These are phyloP conservation scores for Morelia viridis DNA, from an alignment of 2,797 vertebrate species.

Conservation along the genomic window DNA sequence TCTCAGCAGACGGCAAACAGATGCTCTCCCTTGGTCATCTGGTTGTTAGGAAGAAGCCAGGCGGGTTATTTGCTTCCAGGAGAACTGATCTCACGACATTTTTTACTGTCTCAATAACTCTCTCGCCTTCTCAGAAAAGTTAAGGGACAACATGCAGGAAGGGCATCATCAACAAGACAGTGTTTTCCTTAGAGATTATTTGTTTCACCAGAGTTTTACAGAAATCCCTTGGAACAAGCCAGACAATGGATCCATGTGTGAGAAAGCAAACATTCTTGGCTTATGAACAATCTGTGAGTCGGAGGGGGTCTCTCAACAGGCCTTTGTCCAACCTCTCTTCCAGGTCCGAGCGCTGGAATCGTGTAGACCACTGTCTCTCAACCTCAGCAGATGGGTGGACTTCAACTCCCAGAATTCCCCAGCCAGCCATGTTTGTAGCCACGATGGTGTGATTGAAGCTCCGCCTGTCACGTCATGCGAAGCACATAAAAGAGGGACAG, in stretches of 20 bases:
- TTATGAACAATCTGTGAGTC: background rate
- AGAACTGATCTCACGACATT: background rate
- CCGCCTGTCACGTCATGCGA: background rate
- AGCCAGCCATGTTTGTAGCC: no score
- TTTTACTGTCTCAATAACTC: background rate
- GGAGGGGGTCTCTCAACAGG: background rate
- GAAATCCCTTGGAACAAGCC: background rate
- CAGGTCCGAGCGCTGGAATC: background rate
- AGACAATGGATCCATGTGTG: background rate
- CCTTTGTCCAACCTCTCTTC: background rate
- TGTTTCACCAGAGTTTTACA: background rate
- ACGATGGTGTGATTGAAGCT: background rate
- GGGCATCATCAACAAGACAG: background rate
- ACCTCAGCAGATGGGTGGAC: no score
- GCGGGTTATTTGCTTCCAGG: background rate
- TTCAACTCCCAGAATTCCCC: no score
- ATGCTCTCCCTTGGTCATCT: background rate
- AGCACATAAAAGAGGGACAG: background rate
- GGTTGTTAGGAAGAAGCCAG: background rate
- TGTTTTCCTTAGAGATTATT: background rate
- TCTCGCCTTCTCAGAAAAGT: slow-evolving; percentile 22
- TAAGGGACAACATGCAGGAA: rapidly evolving
- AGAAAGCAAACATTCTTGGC: background rate
- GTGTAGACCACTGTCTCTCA: no score
- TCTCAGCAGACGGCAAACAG: slow-evolving; percentile 52